Evolutionary conservation across 2,797 vertebrate genomes (phyloP), one percentile per base, ranked within the genome.

Genomic region (Darevskia nairensis): DNA sequence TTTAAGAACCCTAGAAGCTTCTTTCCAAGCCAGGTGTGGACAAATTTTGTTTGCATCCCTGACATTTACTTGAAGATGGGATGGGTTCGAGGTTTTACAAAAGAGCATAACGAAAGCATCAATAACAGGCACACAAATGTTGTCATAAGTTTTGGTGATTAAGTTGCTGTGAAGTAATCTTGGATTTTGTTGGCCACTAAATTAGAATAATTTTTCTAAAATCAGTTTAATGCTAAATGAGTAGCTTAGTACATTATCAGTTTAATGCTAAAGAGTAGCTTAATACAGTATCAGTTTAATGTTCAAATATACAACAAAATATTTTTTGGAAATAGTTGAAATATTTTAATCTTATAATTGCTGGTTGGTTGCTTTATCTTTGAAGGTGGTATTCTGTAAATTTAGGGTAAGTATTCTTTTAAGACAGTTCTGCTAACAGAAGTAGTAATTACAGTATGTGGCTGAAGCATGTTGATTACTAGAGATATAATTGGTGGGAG

Each of bases 301-400:
- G 13, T 89, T 94, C 87, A 86, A 68, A 82, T 71, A 8, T 89
- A 72, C 10, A 59, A 86, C 17, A 59, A 87, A 93, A 92, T 29
- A 55, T 80, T 90, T 44, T 82, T 83, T 90, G 86, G 21, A 90
- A 94, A 96, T 91, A 92, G 86, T 32, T 91, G 82, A 93, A 96
- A 89, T 93, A 94, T 92, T 95, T 92, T 94, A 94, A 95, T 95
- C 87, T 95, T 82, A 84, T 93, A 94, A 94, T 94, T 94, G 59
- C 39, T 75, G 91, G n/a, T 89, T 89, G 90, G 90, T 94, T 88
- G 7, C 55, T 86, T 90, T 94, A 89, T 11, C 90, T 95, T 95
- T 96, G 91, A 95, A 92, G 85, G 85, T 88, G 71, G 59, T 69
- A 66, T 90, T 94, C 91, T 89, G 76, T 93, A 95, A 95, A 92